phyloP scores from a whole-genome alignment of 2,113 vertebrate genomes.

The human region DNA sequence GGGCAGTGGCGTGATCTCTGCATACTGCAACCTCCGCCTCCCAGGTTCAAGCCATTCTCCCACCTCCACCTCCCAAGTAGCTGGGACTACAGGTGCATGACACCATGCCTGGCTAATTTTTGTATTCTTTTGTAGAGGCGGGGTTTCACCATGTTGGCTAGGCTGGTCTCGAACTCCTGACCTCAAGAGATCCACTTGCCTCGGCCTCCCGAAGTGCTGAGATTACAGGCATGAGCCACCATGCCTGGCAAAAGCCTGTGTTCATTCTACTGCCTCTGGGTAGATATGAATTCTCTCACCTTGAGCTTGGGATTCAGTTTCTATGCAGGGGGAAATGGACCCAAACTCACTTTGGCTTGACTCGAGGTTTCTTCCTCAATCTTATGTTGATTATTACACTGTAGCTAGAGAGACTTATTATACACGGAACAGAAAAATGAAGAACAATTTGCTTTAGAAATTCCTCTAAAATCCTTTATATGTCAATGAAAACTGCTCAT shows the following conservation, averaged over 20 bases:
- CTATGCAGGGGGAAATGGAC: not conserved
- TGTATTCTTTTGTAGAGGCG: no score
- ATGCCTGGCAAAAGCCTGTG: not conserved
- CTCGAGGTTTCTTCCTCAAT: not conserved
- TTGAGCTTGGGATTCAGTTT: not conserved
- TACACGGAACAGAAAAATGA: not conserved
- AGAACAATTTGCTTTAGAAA: not conserved
- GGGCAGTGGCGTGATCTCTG: accelerated
- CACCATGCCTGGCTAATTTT: no score
- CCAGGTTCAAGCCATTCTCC: no score
- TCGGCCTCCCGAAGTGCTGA: no score
- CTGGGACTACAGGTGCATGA: no score
- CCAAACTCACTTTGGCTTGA: not conserved
- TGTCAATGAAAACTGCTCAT: not conserved
- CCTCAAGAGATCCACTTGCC: no score
- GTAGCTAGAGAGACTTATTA: not conserved
- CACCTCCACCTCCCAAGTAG: no score
- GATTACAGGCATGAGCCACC: no score
- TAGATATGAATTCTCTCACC: not conserved
- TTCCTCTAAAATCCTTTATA: not conserved
- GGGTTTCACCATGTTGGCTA: no score
- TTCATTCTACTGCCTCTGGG: accelerated
- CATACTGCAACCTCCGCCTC: no score
- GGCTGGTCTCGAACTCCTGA: no score
- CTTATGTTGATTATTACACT: not conserved